Base-by-base conservation (phyloP, 92 coral and sea anemone genomes). In the Zoanthus sansibaricus region DNA sequence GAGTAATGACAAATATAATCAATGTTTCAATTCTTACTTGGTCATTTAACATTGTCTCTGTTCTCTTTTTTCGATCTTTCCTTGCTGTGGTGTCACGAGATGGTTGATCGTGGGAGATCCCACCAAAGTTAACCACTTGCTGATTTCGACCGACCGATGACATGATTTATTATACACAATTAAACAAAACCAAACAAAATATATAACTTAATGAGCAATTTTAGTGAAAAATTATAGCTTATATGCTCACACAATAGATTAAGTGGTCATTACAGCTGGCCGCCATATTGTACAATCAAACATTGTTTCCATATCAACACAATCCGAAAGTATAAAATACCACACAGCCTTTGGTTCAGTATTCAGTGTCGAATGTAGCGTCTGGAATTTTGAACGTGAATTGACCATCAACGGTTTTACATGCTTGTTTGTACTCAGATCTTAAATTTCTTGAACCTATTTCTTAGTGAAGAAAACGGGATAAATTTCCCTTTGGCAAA, bases 41-140 rank as follows among this genome's bases (percentile, higher is more conserved):
- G 48, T 94, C 98, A 45, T 93, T 90, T 75, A 94, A 82, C 86
- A 93, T 72, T 9, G 94, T 91, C 51, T 90, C 92, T 46, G 98
- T 87, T 87, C 94, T 86, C 85, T 94, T 94, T 73, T 76, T 84
- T 52, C 90, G 88, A 61, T 87, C 93, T 69, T 85, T 90, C 73
- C 77, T 77, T 8, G 92, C 90, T 59, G 83, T 90, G 58, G 86
- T 82, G 37, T 89, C 87, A 46, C 16, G 46, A 6, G 16, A 69
- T 10, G 72, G 31, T 67, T 11, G 47, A 17, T 71, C 77, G 88
- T 48, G 59, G 21, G 69, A 47, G 1, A 86, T 8, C 66, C 72
- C 16, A 58, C 33, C 72, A 18, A 20, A n/a, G 44, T 76, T 71
- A 12, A 66, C 61, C 30, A 18, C 78, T 3, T 78, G 64, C 21